Base-by-base conservation (phyloP, 1,140 invertebrate genomes). In the Alviniconcha marisindica region DNA sequence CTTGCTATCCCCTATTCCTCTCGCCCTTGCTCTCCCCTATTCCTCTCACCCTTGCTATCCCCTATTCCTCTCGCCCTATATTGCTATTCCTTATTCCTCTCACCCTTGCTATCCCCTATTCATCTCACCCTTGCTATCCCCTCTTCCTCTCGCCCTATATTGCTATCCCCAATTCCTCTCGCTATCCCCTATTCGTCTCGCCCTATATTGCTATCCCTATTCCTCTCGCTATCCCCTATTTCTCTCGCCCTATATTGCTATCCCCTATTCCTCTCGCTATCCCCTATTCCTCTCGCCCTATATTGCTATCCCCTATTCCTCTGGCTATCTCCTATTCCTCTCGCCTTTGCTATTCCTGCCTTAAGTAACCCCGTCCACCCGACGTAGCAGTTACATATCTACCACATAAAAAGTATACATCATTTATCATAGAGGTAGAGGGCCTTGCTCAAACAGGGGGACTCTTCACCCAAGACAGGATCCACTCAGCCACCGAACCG, bases 181-280 rank as follows among this genome's bases (percentile, higher is more conserved):
- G 10, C 18, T 31, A 15, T 28, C 7, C 60, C n/a, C 60, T 66
- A 14, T 66, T n/a, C 28, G 14, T 66, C 28, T 66, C 60, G 7
- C 28, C 28, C 18, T 66, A 7, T n/a, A 5, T 31, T 10, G 10
- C 28, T n/a, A 5, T 31, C 18, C n/a, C 60, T 66, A 7, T 66
- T n/a, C n/a, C 60, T 66, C 7, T 28, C 28, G 7, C n/a, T 28
- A 15, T 28, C 14, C 18, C n/a, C 60, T 66, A 7, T 66, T n/a
- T 66, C 60, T 66, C 60, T 66, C 60, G 10, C 60, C n/a, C 60
- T 66, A 7, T 66, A 7, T 66, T n/a, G 10, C 60, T 66, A n/a
- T n/a, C n/a, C 60, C n/a, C 60, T 66, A 7, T 66, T n/a, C n/a
- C 60, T 66, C 60, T 66, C 60, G 10, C 60, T 66, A 5, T 66